phyloP scores from a whole-genome alignment of 2,113 vertebrate genomes.

The Trachemys scripta region DNA sequence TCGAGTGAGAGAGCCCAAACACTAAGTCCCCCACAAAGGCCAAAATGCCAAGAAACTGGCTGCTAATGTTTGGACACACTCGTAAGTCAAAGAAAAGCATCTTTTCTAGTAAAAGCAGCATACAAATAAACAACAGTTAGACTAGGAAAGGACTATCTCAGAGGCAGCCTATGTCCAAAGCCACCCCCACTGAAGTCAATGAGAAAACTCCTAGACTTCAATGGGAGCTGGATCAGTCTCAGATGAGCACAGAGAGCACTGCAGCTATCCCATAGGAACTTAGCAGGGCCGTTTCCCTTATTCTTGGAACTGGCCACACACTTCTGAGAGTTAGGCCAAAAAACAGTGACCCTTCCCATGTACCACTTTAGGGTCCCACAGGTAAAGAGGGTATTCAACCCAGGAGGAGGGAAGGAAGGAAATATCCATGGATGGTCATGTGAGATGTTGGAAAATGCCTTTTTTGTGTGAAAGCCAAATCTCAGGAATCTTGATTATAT shows the following conservation, averaged over 20 bases:
- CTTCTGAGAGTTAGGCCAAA: neutral
- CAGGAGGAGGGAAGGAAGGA: neutral
- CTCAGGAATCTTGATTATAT: neutral
- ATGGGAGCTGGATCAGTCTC: neutral
- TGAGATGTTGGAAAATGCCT: neutral
- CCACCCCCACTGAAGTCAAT: neutral
- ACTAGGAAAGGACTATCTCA: neutral
- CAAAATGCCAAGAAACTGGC: neutral
- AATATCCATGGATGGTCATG: neutral
- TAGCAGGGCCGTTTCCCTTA: neutral
- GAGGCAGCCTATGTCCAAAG: neutral
- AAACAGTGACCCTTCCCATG: neutral
- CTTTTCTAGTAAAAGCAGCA: neutral
- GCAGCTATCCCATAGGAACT: neutral
- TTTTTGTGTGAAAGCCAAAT: neutral
- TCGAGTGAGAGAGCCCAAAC: too few species aligned
- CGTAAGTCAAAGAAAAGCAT: neutral
- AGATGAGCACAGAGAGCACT: neutral
- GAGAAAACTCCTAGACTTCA: neutral
- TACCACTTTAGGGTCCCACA: neutral
- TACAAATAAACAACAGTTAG: neutral
- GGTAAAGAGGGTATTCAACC: neutral
- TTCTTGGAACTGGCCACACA: neutral
- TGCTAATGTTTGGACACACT: neutral
- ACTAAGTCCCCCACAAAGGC: neutral